phyloP scores from a whole-genome alignment of 2,888 invertebrate genomes.

The Lasioglossum leucozonium region DNA sequence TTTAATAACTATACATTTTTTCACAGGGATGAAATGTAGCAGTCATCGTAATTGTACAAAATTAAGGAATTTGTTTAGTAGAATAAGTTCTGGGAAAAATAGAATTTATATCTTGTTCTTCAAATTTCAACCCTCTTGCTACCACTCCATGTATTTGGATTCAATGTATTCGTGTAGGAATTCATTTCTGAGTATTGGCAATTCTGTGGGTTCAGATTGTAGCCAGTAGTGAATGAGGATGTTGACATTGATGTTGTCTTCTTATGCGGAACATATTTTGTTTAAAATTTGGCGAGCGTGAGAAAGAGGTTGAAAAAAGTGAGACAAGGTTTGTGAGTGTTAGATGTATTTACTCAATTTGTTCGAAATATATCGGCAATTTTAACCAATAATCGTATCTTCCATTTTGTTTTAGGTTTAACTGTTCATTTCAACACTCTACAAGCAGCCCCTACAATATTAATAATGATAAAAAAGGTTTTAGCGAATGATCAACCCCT shows the following conservation, averaged over 20 bases:
- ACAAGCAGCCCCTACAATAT: constrained; percentile 2
- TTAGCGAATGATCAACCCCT: not conserved
- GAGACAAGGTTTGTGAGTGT: not conserved
- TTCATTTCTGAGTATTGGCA: too few species aligned
- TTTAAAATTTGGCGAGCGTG: not conserved
- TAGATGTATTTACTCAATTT: not conserved
- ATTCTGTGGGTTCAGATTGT: too few species aligned
- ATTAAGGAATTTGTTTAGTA: too few species aligned
- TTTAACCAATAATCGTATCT: not conserved
- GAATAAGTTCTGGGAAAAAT: not conserved
- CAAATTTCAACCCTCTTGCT: not conserved
- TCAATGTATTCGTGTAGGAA: too few species aligned
- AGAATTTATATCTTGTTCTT: not conserved
- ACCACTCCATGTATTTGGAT: too few species aligned
- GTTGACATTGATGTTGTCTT: not conserved
- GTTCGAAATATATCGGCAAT: constrained; percentile 26
- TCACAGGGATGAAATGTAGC: not conserved
- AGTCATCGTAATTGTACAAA: not conserved
- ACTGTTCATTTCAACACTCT: constrained; percentile 7
- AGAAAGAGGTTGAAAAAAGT: not conserved
- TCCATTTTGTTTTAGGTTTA: not conserved
- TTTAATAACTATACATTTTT: not conserved
- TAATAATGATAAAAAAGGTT: not conserved
- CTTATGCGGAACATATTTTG: not conserved
- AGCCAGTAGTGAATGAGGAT: too few species aligned